Evolutionary conservation across 2,113 vertebrate species (phyloP), one percentile per base, ranked within the genome.

Genomic region (Morone saxatilis): DNA sequence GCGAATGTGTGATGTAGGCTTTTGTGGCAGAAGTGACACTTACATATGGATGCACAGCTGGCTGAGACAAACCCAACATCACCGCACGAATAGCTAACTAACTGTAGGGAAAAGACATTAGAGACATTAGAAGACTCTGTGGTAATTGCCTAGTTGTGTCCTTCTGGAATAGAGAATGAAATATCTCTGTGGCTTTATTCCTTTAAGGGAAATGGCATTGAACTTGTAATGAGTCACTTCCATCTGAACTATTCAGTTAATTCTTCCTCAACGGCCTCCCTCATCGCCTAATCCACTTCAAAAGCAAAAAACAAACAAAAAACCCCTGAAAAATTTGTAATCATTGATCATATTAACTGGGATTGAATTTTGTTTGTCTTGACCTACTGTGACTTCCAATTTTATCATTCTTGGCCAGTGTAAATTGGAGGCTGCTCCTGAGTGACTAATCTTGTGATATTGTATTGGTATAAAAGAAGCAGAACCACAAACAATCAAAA

Each of bases 31-130:
- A 71, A 76, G 25, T 45, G 41, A 68, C 6, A 1, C 67, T 66
- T 65, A 48, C 81, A 81, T 89, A 78, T 86, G 78, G 85, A 66
- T 1, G 12, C 76, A 81, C 86, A 91, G 78, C 83, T 88, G 87
- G 81, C 53, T 3, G 0, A 82, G 57, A 78, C 63, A 56, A 72
- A 81, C 53, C 20, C 45, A 75, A 25, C 61, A 59, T 20, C 60
- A 43, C 36, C 10, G 12, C 72, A 75, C 4, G 13, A 78, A 79
- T 6, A 68, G 50, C 76, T 45, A 59, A 74, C 38, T 56, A 45
- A 84, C 71, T 67, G 41, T 43, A 47, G 45, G 74, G 73, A 67
- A 51, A 79, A 83, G 41, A 40, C 1, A 79, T 85, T 9, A 43
- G 16, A 76, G 65, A 69, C 70, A 71, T 71, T 48, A 62, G 51